Percentiles rank a stretch among this genome's conserved stretches.
Conservation (phyloP, 2,888 invertebrate genomes). For the Phytoseiulus persimilis region DNA sequence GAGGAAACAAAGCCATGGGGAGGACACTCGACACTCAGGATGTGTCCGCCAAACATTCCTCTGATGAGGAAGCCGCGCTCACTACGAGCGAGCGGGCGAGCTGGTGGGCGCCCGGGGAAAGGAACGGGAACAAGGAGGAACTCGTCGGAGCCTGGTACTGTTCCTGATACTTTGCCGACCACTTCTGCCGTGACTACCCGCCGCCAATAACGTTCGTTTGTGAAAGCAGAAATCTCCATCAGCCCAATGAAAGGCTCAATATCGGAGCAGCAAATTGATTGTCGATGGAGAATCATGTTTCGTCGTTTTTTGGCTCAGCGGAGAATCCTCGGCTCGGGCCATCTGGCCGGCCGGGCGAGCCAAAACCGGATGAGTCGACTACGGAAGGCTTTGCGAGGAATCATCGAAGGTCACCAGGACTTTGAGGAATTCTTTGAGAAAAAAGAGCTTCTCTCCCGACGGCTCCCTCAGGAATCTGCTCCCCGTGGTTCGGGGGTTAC, state of each 20-base stretch:
- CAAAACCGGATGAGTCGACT: too few relatives aligned
- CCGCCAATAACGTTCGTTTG: not conserved
- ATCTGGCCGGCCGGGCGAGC: not conserved
- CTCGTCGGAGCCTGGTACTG: not conserved
- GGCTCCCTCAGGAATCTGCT: too few relatives aligned
- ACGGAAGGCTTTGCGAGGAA: not conserved
- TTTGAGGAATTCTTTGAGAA: too few relatives aligned
- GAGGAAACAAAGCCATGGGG: not conserved
- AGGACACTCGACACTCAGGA: not conserved
- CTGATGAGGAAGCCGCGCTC: not conserved
- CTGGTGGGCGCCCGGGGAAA: too few relatives aligned
- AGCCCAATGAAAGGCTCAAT: not conserved
- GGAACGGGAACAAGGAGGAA: not conserved
- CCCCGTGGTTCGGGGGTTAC: too few relatives aligned
- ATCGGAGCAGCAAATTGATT: not conserved
- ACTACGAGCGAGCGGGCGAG: not conserved
- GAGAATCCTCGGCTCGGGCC: not conserved
- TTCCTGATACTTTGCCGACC: not conserved
- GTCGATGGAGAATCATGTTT: not conserved
- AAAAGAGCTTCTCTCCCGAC: too few relatives aligned
- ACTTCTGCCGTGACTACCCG: not conserved
- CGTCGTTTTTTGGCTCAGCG: not conserved
- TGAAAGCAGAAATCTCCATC: not conserved
- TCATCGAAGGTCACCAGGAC: not conserved
- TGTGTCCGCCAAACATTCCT: not conserved